These are phyloP conservation scores for Sebastes vulpes DNA, from an alignment of 2,797 vertebrate genomes.

Conservation along the genomic window DNA sequence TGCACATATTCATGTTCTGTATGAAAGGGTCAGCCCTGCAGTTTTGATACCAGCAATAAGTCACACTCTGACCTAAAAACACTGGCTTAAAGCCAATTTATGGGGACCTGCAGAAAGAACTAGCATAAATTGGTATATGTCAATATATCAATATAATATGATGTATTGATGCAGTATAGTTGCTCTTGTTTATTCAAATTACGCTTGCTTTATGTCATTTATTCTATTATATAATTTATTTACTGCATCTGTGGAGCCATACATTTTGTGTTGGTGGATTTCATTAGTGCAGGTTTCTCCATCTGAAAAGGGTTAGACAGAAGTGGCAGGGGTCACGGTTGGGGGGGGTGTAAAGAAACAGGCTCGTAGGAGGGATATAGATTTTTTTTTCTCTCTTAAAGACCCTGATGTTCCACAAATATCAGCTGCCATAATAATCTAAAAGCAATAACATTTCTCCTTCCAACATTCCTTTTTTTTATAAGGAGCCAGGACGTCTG, in stretches of 20 bases:
- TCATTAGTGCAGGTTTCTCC: background rate
- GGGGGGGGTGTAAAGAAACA: background rate
- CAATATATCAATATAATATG: constrained; percentile 12
- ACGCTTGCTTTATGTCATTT: background rate
- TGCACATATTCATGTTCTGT: constrained; percentile 30
- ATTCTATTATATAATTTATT: background rate
- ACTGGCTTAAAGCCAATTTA: constrained; percentile 29
- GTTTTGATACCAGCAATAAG: constrained; percentile 34
- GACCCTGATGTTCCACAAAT: constrained; percentile 44
- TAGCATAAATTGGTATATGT: background rate
- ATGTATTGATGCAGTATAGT: background rate
- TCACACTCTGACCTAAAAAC: constrained; percentile 34
- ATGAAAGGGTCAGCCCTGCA: constrained; percentile 54
- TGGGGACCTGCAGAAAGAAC: constrained; percentile 2
- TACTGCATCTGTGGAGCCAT: background rate
- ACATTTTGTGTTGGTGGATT: background rate
- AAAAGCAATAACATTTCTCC: constrained; percentile 39
- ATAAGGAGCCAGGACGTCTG: constrained; percentile 35
- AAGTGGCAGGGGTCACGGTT: background rate
- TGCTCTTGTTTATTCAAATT: constrained; percentile 10
- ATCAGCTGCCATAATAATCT: constrained; percentile 51
- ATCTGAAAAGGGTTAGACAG: background rate
- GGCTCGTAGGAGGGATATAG: constrained; percentile 14
- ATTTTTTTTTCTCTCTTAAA: constrained; percentile 29
- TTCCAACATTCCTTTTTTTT: constrained; percentile 31